Percentiles rank a stretch among this genome's conserved stretches.
These are phyloP conservation scores for Noctua comes DNA, from an alignment of 2,888 invertebrate species.

Conservation along the genomic window DNA sequence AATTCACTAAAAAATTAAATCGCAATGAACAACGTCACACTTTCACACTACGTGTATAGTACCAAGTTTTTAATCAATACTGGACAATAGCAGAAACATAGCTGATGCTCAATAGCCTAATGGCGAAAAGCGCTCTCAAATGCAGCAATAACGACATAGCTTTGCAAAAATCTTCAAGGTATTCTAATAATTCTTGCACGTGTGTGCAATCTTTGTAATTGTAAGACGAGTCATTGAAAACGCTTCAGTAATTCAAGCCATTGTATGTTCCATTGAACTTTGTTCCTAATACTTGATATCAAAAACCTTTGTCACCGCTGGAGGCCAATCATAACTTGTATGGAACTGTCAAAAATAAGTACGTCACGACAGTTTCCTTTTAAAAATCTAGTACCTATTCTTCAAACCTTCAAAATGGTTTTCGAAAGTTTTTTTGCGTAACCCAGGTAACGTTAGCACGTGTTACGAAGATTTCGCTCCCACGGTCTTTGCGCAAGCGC, in stretches of 20 bases:
- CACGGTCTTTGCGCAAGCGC: conserved; percentile 84
- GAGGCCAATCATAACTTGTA: conserved; percentile 74
- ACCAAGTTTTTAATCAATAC: neutral
- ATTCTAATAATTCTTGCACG: conserved; percentile 9
- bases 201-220: conserved; percentile 19
- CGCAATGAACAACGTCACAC: neutral
- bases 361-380: conserved; percentile 55
- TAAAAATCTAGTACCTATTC: conserved; percentile 55
- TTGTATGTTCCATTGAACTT: conserved; percentile 17
- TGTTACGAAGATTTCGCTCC: conserved; percentile 78
- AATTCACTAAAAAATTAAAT: no score
- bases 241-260: conserved; percentile 15
- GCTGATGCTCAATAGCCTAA: neutral
- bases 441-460: conserved; percentile 80
- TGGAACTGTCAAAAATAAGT: conserved; percentile 67
- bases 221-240: neutral
- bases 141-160: no score
- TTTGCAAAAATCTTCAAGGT: neutral
- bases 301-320: conserved; percentile 56
- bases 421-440: conserved; percentile 72
- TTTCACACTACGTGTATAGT: no score
- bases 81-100: neutral
- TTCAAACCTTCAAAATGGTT: conserved; percentile 51
- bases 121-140: neutral
- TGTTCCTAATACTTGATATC: conserved; percentile 41